Conservation (phyloP, 2,113 vertebrate genomes). For the Vulpes vulpes region DNA sequence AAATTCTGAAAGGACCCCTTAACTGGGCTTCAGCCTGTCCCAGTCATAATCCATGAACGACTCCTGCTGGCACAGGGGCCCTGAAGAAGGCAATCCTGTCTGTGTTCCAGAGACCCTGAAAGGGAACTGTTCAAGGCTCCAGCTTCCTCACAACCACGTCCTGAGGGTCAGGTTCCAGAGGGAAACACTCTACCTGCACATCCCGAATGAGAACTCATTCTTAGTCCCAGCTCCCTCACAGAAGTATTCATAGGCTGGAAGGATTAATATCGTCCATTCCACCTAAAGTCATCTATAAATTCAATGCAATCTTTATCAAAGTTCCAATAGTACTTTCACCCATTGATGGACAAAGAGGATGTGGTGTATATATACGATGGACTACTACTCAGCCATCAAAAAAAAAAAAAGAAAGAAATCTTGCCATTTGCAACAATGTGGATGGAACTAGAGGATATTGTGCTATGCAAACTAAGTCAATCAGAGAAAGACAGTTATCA, state of each 20-base stretch:
- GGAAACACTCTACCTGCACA: not conserved
- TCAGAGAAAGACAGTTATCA: too few relatives aligned
- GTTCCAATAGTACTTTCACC: not conserved
- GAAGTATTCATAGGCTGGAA: not conserved
- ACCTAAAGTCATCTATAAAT: not conserved
- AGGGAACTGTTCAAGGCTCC: not conserved
- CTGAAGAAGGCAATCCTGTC: not conserved
- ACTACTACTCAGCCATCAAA: too few relatives aligned
- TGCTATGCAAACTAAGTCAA: too few relatives aligned
- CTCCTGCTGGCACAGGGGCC: not conserved
- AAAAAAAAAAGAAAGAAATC: too few relatives aligned
- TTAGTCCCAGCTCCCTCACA: not conserved
- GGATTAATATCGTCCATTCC: not conserved
- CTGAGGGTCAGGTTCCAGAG: not conserved
- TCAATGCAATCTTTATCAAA: not conserved
- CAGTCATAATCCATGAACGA: not conserved
- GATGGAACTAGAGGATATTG: too few relatives aligned
- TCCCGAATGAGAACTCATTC: not conserved
- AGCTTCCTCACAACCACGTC: not conserved
- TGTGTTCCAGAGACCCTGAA: not conserved
- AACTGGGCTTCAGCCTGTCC: not conserved
- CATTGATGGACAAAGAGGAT: too few relatives aligned
- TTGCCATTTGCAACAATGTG: too few relatives aligned
- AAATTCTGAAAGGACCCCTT: not conserved
- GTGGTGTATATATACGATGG: too few relatives aligned